Evolutionary conservation across 2,888 invertebrate genomes (phyloP), one percentile per base, ranked within the genome.

Genomic region (Lasioglossum morio): DNA sequence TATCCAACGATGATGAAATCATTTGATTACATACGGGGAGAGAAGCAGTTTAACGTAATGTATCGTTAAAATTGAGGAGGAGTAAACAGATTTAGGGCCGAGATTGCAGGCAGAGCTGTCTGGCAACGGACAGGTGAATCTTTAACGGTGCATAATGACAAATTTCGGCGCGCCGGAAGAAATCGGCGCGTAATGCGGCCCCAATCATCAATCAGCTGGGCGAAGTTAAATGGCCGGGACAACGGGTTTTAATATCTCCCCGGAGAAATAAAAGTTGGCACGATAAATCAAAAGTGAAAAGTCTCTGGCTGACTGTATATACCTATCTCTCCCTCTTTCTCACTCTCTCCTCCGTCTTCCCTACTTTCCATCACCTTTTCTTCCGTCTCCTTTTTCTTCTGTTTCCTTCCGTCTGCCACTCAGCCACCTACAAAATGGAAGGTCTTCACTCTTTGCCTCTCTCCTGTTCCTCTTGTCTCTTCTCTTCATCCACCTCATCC

Each of bases 251-350:
- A 95, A 95, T 95, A 95, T 95, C 94, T 94, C 92, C 90, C 88
- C 88, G 84, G 92, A 91, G 92, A 94, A 94, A 95, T 94, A 95
- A 95, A 95, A 95, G 94, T 95, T 95, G 89, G 92, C 92, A 93
- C 93, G 92, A 95, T 95, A 95, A 95, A 95, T 95, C 95, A 95
- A 95, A 95, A 94, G 94, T 95, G 94, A 94, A 95, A 95, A 95
- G 95, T 94, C 94, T 91, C 93, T 92, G 92, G 88, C 92, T 91
- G 91, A 90, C 89, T 90, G 89, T 90, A 91, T 91, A 90, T 89
- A 90, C 23, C 5, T 8, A 0, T 16, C 66, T 7, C 34, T 66
- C 30, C 19, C 16, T 19, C 66, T 2, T 7, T 66, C 34, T 66
- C 63, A 4, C 46, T 46, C 46, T 46, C 81, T 53, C 82, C 77